These are phyloP conservation scores for Myodes glareolus DNA, from an alignment of 2,113 vertebrate genomes.

Conservation along the genomic window DNA sequence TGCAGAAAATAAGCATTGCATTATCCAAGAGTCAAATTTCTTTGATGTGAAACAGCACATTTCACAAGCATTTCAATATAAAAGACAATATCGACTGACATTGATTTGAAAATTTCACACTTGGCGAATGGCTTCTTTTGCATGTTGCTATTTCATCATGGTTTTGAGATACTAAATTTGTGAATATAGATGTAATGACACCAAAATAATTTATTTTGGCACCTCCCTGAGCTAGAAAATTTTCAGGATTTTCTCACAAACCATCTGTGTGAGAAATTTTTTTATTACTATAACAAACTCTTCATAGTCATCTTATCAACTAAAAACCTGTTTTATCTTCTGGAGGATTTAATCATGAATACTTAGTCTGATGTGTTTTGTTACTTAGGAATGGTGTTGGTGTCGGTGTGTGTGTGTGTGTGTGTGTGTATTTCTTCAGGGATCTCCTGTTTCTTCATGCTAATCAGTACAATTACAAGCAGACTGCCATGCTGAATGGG, in stretches of 20 bases:
- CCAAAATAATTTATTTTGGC: constrained; percentile 30
- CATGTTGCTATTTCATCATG: not conserved
- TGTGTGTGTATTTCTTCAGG: not conserved
- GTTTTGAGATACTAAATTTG: not conserved
- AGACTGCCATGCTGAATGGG: too few species aligned
- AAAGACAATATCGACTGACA: constrained; percentile 29
- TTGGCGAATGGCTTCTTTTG: constrained; percentile 7
- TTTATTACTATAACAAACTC: not conserved
- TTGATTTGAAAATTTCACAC: constrained; percentile 10
- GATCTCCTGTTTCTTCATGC: not conserved
- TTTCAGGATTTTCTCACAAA: not conserved
- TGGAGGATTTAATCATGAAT: not conserved
- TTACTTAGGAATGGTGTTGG: not conserved
- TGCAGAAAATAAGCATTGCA: not conserved
- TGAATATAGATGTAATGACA: not conserved
- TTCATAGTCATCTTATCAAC: not conserved
- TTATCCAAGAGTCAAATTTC: not conserved
- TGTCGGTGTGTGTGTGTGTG: not conserved
- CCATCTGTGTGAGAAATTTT: not conserved
- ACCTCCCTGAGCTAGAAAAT: not conserved
- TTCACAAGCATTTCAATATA: not conserved
- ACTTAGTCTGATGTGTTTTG: not conserved
- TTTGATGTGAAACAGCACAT: constrained; percentile 28
- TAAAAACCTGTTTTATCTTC: not conserved
- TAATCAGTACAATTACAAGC: not conserved